Base-by-base conservation (phyloP, 1,140 invertebrate species). In the Onthophagus taurus region DNA sequence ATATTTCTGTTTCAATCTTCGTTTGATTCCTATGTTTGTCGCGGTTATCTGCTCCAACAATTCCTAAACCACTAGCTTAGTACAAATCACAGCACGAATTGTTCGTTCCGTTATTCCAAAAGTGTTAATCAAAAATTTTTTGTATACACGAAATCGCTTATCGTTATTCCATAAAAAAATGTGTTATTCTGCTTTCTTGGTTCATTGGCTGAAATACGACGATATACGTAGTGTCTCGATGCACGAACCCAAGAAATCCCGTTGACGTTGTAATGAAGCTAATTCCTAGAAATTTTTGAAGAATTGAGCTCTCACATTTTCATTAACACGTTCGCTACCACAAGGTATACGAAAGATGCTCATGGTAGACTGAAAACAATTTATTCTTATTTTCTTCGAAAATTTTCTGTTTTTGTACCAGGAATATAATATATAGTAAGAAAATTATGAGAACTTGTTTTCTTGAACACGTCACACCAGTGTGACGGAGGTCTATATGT, bases 171-270 rank as follows among this genome's bases (percentile, higher is more conserved):
- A 13, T 8, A 57, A 50, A 46, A 44, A 30, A 54, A 54, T 2
- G 12, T 11, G 17, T 52, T 52, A 34, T 58, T 60, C 3, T 52
- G 47, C 29, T 44, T 46, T 16, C 55, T 35, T 14, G 36, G 48
- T 9, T 51, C 41, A 46, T 50, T 26, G 16, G 54, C 49, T 3
- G n/a, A 21, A 23, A 39, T 26, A 26, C 18, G 37, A 39, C 7
- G 44, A 51, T 45, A 50, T 43, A 31, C 51, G 49, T 13, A 57
- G 51, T 50, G 44, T 11, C 31, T 52, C 41, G 1, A 51, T 31
- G 35, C 54, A 48, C 0, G 53, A 43, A 13, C 48, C 45, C 18
- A 58, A 43, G 31, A 34, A 58, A 19, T 58, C 52, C 36, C 53
- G 50, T 20, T 57, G 54, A n/a, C 42, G 41, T 26, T 44, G 46